phyloP scores from a whole-genome alignment of 2,797 vertebrate genomes.

The Arctocebus calabarensis region DNA sequence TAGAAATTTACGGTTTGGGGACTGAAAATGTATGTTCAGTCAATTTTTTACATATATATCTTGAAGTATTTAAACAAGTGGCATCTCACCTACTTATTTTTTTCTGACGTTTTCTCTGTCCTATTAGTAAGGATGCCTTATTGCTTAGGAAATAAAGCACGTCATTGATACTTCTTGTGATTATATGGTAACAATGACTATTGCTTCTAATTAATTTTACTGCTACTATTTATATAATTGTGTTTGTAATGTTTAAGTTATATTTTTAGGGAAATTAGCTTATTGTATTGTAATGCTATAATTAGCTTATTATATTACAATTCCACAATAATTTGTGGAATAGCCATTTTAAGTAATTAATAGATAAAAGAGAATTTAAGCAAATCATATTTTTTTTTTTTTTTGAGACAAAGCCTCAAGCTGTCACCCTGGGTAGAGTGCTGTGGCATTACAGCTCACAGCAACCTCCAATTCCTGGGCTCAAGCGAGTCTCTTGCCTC shows the following conservation, averaged over 20 bases:
- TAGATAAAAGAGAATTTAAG: slow-evolving; percentile 41
- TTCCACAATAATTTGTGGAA: slow-evolving; percentile 24
- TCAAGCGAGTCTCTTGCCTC: too few species aligned
- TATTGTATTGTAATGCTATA: slow-evolving; percentile 55
- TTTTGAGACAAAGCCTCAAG: too few species aligned
- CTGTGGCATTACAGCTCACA: too few species aligned
- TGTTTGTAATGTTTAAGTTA: background rate
- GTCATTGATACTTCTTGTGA: slow-evolving; percentile 50
- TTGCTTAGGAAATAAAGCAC: slow-evolving; percentile 2
- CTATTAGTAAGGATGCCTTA: background rate
- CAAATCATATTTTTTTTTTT: slow-evolving; percentile 70
- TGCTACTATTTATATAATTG: background rate
- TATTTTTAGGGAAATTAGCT: slow-evolving; percentile 1
- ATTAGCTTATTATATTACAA: too few species aligned
- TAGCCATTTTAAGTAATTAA: slow-evolving; percentile 60
- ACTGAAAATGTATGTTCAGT: slow-evolving; percentile 48
- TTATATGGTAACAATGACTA: slow-evolving; percentile 43
- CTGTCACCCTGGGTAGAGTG: too few species aligned
- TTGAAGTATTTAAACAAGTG: slow-evolving; percentile 56
- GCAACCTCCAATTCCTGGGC: too few species aligned
- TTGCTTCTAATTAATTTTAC: slow-evolving; percentile 4
- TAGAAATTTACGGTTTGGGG: slow-evolving; percentile 28
- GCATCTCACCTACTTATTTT: background rate
- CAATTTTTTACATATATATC: slow-evolving; percentile 24
- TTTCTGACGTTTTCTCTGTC: background rate